phyloP scores from a whole-genome alignment of 53 echinoderm and acorn worm genomes.

The Paracentrotus lividus region DNA sequence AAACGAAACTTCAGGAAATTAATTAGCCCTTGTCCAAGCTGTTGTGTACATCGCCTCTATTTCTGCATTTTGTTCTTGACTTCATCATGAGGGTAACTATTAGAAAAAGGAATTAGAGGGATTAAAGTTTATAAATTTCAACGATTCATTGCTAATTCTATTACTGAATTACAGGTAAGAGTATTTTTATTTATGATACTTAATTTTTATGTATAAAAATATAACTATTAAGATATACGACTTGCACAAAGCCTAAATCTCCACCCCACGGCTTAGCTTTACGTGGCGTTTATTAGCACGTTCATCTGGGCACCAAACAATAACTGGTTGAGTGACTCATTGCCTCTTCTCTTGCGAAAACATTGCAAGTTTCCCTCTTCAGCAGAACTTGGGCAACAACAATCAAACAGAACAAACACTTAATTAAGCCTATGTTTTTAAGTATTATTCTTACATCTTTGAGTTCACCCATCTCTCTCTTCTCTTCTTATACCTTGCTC shows the following conservation, averaged over 20 bases:
- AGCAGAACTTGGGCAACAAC: too few relatives aligned
- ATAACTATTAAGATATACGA: not conserved
- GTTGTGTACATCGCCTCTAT: not conserved
- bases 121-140: too few relatives aligned
- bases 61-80: not conserved
- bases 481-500: not conserved
- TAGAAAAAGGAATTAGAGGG: not conserved
- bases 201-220: not conserved
- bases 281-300: constrained; percentile 23
- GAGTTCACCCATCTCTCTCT: too few relatives aligned
- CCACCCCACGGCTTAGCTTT: not conserved
- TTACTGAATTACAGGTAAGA: too few relatives aligned
- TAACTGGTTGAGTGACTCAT: not conserved
- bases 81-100: not conserved
- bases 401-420: too few relatives aligned
- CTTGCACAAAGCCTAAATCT: not conserved
- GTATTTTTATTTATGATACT: not conserved
- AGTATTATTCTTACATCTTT: too few relatives aligned
- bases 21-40: not conserved
- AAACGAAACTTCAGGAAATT: too few relatives aligned
- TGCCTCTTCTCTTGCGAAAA: not conserved
- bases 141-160: too few relatives aligned
- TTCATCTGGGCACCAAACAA: not conserved
- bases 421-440: too few relatives aligned
- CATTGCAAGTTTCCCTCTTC: not conserved